Percentiles rank a stretch among this genome's conserved stretches.
These are phyloP conservation scores for Sphaerophoria taeniata DNA, from an alignment of 2,888 invertebrate genomes.

Conservation along the genomic window DNA sequence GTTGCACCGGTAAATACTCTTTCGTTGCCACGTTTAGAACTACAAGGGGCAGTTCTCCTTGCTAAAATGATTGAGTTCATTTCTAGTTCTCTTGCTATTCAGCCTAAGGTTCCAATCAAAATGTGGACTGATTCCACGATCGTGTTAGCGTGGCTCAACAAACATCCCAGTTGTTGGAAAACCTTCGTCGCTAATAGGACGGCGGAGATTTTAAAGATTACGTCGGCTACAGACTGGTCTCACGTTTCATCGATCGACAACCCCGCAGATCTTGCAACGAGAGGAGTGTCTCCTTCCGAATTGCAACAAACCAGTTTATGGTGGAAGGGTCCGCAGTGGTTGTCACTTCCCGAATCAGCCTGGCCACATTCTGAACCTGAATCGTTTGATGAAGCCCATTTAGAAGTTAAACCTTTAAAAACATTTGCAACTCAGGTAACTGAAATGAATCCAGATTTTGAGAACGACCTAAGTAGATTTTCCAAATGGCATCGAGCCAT, in stretches of 20 bases:
- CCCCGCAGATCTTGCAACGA: constrained; percentile 48
- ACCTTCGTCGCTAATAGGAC: constrained; percentile 58
- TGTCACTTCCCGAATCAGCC: constrained; percentile 6
- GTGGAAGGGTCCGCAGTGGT: constrained; percentile 54
- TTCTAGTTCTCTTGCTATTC: background rate
- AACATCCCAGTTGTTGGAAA: constrained; percentile 41
- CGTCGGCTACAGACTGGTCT: constrained; percentile 15
- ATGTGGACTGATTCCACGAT: constrained; percentile 35
- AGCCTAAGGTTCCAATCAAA: background rate
- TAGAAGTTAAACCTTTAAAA: background rate
- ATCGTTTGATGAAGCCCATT: background rate
- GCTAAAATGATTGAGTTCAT: constrained; percentile 9
- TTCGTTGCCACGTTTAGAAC: constrained; percentile 34
- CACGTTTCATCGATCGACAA: constrained; percentile 53
- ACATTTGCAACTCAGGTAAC: background rate
- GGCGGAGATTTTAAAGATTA: constrained; percentile 7
- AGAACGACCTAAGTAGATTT: background rate
- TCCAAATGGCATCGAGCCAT: background rate
- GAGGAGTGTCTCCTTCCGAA: constrained; percentile 27
- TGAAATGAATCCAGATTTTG: background rate
- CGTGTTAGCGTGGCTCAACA: constrained; percentile 32
- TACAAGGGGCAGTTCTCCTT: constrained; percentile 39
- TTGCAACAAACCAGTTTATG: constrained; percentile 23
- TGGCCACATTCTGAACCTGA: constrained; percentile 33
- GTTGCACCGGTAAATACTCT: constrained; percentile 46